Conservation (phyloP, 2,888 invertebrate species). For the Lepidonotus clava region DNA sequence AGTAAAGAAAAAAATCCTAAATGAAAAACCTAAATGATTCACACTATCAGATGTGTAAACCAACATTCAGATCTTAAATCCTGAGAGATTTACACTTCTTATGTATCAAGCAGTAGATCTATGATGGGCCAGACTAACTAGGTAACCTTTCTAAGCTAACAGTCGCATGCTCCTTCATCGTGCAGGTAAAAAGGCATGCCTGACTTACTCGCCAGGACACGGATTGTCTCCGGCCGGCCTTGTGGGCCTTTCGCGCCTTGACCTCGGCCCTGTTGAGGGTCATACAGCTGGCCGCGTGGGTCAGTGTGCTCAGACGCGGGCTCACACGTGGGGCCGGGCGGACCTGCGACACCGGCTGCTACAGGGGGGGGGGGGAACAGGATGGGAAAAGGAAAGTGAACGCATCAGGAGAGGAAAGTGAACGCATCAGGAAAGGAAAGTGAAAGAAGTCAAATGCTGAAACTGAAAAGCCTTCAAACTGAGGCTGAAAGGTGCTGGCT, state of each 20-base stretch:
- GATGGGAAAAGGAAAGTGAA: not conserved
- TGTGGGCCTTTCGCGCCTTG: not conserved
- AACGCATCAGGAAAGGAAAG: not conserved
- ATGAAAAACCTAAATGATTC: too few relatives aligned
- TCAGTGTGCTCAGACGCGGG: conserved; percentile 20
- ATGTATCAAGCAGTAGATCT: too few relatives aligned
- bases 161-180: too few relatives aligned
- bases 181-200: not conserved
- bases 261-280: not conserved
- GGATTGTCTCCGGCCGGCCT: conserved; percentile 6
- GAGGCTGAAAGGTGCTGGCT: too few relatives aligned
- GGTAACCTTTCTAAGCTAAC: too few relatives aligned
- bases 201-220: conserved; percentile 47
- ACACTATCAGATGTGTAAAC: too few relatives aligned
- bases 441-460: not conserved
- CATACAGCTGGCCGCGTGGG: conserved; percentile 44
- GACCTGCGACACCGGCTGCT: not conserved
- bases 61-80: too few relatives aligned
- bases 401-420: not conserved
- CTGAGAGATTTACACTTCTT: too few relatives aligned
- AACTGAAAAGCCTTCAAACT: too few relatives aligned
- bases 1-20: too few relatives aligned
- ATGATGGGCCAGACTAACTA: too few relatives aligned
- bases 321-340: not conserved
- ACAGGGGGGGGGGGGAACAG: not conserved